A percentile compares a stretch with the other conserved stretches of the same genome.
phyloP scores from a whole-genome alignment of 2,888 invertebrate species.

The Andrena camellia region DNA sequence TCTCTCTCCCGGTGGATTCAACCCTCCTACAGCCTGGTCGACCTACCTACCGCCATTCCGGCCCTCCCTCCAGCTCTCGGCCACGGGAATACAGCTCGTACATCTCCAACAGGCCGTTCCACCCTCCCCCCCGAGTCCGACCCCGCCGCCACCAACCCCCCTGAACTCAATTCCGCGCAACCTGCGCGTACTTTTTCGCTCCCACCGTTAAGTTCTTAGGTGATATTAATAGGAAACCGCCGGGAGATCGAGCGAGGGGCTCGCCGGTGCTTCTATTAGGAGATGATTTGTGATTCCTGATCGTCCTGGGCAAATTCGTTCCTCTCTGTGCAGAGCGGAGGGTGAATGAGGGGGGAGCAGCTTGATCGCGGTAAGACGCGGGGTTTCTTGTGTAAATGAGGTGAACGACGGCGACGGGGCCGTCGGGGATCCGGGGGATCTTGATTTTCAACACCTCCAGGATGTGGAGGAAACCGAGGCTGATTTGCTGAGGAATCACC shows the following conservation, averaged over 20 bases:
- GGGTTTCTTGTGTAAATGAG: conserved; percentile 14
- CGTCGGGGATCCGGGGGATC: not conserved
- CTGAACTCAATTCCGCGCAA: conserved; percentile 68
- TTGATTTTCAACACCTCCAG: conserved; percentile 14
- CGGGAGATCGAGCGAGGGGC: conserved; percentile 21
- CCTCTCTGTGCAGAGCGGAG: no score
- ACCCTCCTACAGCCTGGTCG: conserved; percentile 52
- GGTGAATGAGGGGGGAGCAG: no score
- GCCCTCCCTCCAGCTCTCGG: conserved; percentile 23
- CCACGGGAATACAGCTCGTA: conserved; percentile 68
- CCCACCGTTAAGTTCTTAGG: conserved; percentile 70
- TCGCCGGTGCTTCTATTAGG: conserved; percentile 17
- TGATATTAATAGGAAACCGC: conserved; percentile 65
- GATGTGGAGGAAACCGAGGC: not conserved
- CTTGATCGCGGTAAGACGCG: not conserved
- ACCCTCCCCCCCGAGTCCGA: not conserved
- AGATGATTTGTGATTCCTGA: conserved; percentile 57
- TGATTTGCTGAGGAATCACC: not conserved
- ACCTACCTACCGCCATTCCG: conserved; percentile 48
- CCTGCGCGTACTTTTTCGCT: conserved; percentile 69
- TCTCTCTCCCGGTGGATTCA: conserved; percentile 25
- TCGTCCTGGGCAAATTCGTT: not conserved
- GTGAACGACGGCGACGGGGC: not conserved
- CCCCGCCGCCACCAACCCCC: conserved; percentile 8
- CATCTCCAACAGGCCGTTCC: conserved; percentile 66